Base-by-base conservation (phyloP, 1,140 invertebrate genomes). In the Hesperophylax magnus region DNA sequence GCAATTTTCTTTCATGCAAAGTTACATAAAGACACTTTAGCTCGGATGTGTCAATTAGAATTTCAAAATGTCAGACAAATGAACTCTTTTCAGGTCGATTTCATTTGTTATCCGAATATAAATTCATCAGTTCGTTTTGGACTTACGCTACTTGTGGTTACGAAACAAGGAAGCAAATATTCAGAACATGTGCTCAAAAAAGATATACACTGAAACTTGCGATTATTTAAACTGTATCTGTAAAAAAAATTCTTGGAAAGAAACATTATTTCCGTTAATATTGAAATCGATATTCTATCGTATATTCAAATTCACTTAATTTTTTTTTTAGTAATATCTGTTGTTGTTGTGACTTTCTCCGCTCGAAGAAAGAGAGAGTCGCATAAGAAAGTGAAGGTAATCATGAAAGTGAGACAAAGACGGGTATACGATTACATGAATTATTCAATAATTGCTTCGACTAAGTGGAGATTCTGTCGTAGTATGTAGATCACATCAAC, bases 341-440 rank as follows among this genome's bases (percentile, higher is more conserved):
- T 14, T 61, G 20, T 56, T 56, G 18, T 65, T 77, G 53, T 56
- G 22, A 11, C 80, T 81, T 81, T 81, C 80, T 71, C 80, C 65
- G 14, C n/a, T n/a, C 14, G 61, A 52, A 77, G 74, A 71, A 77
- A 69, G 56, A 78, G 80, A 74, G 76, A 77, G 75, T 81, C 39
- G 39, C 31, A 72, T 74, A 18, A 31, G 80, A 81, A 81, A 81
- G 76, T 78, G 80, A 81, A 75, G 76, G 75, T 65, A n/a, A 6
- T 20, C 27, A 63, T 17, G 79, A 69, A 67, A 77, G 79, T 58
- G 11, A 52, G 69, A 76, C 14, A 47, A 71, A 54, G 71, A 74
- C 79, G 24, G 63, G 18, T 39, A 52, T 53, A 72, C 7, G 14
- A 52, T 75, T 75, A 80, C 58, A 18, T 27, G 58, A 77, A 72